phyloP scores from a whole-genome alignment of 2,797 vertebrate species.

The Oceanodroma leucorhoa region DNA sequence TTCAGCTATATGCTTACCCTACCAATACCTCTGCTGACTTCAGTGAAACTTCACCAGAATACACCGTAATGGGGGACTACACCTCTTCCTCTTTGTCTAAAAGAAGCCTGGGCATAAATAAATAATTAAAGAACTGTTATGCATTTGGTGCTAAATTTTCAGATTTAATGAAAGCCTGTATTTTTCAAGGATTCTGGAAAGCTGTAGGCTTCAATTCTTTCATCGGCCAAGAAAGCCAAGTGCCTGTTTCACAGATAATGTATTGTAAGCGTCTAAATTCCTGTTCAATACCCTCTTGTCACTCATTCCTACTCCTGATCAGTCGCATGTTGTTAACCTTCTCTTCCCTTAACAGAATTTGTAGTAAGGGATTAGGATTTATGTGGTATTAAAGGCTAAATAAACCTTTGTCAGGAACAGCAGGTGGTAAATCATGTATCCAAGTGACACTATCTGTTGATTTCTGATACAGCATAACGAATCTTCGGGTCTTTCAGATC shows the following conservation, averaged over 20 bases:
- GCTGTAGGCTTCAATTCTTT: background rate
- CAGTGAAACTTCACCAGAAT: background rate
- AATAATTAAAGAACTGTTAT: background rate
- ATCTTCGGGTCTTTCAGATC: background rate
- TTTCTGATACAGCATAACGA: background rate
- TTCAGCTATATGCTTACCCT: background rate
- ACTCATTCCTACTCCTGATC: background rate
- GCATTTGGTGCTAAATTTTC: background rate
- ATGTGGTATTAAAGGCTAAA: background rate
- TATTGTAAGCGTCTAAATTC: background rate
- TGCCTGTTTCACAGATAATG: background rate
- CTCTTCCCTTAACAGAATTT: background rate
- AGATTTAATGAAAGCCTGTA: background rate
- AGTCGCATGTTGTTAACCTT: background rate
- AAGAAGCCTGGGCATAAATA: background rate
- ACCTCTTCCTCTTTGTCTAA: background rate
- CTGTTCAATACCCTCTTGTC: background rate
- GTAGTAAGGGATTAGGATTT: background rate
- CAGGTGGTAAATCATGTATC: background rate
- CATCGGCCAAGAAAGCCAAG: background rate
- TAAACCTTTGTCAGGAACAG: background rate
- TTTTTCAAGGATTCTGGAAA: background rate
- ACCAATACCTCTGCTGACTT: background rate
- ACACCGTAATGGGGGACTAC: rapidly evolving
- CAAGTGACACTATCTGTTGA: background rate